Evolutionary conservation across 2,113 vertebrate species (phyloP).

Genomic region (Cercopithecus mona): DNA sequence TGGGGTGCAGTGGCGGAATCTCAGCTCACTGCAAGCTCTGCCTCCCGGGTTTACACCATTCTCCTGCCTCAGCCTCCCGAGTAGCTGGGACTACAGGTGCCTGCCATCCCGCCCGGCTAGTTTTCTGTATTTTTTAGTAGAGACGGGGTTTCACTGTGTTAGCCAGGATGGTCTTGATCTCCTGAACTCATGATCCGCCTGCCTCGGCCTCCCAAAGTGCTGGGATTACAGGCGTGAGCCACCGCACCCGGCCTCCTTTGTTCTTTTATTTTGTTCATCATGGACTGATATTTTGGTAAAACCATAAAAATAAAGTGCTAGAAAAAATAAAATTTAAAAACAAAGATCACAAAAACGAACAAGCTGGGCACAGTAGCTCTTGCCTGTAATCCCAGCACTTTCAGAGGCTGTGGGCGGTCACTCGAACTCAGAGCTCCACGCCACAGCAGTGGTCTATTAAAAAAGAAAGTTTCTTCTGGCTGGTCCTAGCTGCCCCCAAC

Average conservation of each 20-base stretch:
- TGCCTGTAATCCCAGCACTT: not conserved
- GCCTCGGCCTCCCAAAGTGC: no score
- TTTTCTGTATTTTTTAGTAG: no score
- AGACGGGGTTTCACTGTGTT: no score
- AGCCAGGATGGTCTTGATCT: fast-evolving
- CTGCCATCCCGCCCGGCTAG: no score
- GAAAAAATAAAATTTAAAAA: not conserved
- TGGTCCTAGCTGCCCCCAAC: not conserved
- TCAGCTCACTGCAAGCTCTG: no score
- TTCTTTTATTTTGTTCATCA: not conserved
- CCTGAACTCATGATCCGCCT: no score
- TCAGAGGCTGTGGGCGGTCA: not conserved
- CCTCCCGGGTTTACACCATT: no score
- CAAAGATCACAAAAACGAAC: not conserved
- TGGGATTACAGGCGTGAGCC: no score
- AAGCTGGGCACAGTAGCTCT: not conserved
- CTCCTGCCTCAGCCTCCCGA: no score
- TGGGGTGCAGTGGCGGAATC: fast-evolving
- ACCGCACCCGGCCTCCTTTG: no score
- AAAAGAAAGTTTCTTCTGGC: not conserved
- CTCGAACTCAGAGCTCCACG: not conserved
- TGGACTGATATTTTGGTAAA: not conserved
- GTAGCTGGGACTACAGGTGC: no score
- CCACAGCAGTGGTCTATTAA: not conserved
- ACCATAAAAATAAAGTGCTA: not conserved